Conservation (phyloP, 2,888 invertebrate species). For the Apodemia arnacis region DNA sequence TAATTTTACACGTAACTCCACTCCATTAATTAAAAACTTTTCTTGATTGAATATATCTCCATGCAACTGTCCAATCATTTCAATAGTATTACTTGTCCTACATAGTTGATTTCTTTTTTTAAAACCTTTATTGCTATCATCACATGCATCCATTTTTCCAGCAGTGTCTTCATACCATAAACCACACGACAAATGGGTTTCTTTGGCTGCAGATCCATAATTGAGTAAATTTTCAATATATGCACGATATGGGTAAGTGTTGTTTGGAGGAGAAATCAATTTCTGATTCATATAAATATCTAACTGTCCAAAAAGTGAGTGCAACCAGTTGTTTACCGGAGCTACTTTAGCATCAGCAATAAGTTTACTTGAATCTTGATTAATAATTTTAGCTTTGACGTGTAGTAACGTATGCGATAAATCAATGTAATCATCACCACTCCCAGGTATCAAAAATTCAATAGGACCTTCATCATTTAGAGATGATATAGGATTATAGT, state of each 20-base stretch:
- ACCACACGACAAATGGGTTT: constrained; percentile 75
- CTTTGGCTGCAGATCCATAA: constrained; percentile 80
- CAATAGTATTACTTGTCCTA: constrained; percentile 65
- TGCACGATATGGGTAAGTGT: constrained; percentile 77
- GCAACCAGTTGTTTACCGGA: constrained; percentile 84
- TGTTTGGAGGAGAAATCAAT: constrained; percentile 83
- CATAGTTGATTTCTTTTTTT: constrained; percentile 55
- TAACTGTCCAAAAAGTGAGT: constrained; percentile 82
- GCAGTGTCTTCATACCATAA: constrained; percentile 80
- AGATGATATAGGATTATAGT: too few species aligned
- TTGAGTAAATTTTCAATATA: constrained; percentile 83
- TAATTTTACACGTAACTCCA: constrained; percentile 8
- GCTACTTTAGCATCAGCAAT: constrained; percentile 59
- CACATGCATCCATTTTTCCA: constrained; percentile 51
- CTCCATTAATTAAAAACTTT: constrained; percentile 28
- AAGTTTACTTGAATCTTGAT: constrained; percentile 60
- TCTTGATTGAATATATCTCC: constrained; percentile 28
- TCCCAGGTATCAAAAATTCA: too few species aligned
- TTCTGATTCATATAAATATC: constrained; percentile 84
- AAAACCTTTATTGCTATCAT: constrained; percentile 64
- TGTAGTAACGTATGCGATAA: too few species aligned
- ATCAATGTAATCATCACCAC: too few species aligned
- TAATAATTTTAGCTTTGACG: constrained; percentile 79
- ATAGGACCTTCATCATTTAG: too few species aligned
- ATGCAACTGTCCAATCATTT: constrained; percentile 79